These are phyloP conservation scores for Lypha dubia DNA, from an alignment of 2,888 invertebrate species.

Conservation along the genomic window DNA sequence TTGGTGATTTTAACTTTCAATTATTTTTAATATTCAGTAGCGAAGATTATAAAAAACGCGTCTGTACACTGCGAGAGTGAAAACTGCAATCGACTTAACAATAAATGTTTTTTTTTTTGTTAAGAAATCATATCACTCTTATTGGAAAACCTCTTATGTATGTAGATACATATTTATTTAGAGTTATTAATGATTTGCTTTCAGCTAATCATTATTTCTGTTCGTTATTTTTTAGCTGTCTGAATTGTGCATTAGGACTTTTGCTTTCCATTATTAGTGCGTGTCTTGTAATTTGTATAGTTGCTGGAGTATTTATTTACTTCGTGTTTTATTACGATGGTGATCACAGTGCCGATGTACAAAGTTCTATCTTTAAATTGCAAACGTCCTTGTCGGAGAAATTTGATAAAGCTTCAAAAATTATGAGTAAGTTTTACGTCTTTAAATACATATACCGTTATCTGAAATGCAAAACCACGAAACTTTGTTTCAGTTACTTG, in stretches of 20 bases:
- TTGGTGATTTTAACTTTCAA: no score
- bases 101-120: no score
- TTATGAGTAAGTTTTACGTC: constrained; percentile 34
- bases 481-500: no score
- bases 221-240: constrained; percentile 75
- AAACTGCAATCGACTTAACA: no score
- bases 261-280: constrained; percentile 79
- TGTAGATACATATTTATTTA: background rate
- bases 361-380: constrained; percentile 74
- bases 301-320: constrained; percentile 77
- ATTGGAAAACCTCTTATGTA: no score
- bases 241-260: constrained; percentile 79
- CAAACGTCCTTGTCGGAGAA: constrained; percentile 73
- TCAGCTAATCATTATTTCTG: background rate
- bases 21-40: no score
- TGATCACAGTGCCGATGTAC: constrained; percentile 66
- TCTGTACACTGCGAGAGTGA: no score
- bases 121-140: no score
- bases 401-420: constrained; percentile 51
- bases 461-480: no score
- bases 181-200: background rate
- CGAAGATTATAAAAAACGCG: no score
- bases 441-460: background rate
- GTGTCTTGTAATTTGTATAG: constrained; percentile 77
- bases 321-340: constrained; percentile 77